Conservation (phyloP, 2,797 vertebrate species). For the Ctenopoma kingsleyae region DNA sequence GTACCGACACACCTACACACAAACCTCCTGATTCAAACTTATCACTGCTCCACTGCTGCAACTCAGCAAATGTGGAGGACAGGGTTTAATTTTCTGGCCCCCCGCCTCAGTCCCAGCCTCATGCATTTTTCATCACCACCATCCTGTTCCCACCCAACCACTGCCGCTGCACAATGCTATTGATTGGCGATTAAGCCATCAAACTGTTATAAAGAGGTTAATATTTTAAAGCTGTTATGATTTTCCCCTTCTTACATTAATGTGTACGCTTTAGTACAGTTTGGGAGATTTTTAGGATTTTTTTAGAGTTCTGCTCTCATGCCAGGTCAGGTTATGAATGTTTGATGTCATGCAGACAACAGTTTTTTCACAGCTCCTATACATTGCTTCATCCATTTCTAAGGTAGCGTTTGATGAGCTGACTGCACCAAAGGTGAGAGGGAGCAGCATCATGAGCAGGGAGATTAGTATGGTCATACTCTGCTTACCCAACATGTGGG, state of each 20-base stretch:
- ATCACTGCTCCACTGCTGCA: constrained; percentile 68
- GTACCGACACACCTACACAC: constrained; percentile 38
- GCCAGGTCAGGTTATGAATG: constrained; percentile 71
- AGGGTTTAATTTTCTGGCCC: constrained; percentile 86
- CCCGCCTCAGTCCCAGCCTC: constrained; percentile 79
- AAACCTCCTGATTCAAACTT: constrained; percentile 57
- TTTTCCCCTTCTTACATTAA: constrained; percentile 57
- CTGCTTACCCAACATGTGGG: constrained; percentile 46
- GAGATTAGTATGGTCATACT: constrained; percentile 44
- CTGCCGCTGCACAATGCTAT: constrained; percentile 84
- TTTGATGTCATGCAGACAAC: constrained; percentile 69
- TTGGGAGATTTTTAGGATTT: constrained; percentile 36
- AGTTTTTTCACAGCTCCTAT: constrained; percentile 8
- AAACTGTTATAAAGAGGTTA: constrained; percentile 88
- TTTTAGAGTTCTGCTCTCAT: constrained; percentile 57
- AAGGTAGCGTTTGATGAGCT: constrained; percentile 64
- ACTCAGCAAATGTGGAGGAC: constrained; percentile 85
- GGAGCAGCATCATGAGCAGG: constrained; percentile 64
- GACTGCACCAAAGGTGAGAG: constrained; percentile 62
- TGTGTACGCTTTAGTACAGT: constrained; percentile 33
- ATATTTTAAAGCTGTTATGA: constrained; percentile 84
- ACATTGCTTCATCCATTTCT: constrained; percentile 49
- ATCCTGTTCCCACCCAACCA: constrained; percentile 72
- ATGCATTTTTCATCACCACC: constrained; percentile 89
- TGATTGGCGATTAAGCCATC: constrained; percentile 91